A percentile compares a stretch with the other conserved stretches of the same genome.
These are phyloP conservation scores for Cataglyphis hispanica DNA, from an alignment of 1,140 invertebrate genomes.

Conservation along the genomic window DNA sequence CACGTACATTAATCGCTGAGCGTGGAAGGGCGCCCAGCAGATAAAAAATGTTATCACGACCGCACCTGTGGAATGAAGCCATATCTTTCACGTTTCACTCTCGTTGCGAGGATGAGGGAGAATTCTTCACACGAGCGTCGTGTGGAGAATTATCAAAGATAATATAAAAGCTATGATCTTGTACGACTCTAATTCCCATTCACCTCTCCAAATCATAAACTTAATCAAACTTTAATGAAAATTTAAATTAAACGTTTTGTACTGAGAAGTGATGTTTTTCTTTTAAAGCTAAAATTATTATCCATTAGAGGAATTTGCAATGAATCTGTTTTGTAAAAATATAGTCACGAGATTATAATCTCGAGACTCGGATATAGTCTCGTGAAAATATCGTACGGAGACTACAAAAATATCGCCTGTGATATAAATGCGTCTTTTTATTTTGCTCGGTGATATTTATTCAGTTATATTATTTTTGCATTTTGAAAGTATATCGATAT, in stretches of 20 bases:
- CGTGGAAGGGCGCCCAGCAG: conserved; percentile 98
- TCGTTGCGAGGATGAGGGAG: not conserved
- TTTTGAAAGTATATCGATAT: not conserved
- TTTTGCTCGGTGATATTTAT: not conserved
- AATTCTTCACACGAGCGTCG: not conserved
- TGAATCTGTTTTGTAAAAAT: not conserved
- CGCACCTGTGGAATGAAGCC: conserved; percentile 91
- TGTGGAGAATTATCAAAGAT: not conserved
- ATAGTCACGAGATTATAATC: too few species aligned
- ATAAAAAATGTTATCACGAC: conserved; percentile 98
- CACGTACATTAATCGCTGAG: conserved; percentile 93
- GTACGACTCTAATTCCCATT: not conserved
- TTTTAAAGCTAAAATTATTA: not conserved
- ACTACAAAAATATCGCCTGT: not conserved
- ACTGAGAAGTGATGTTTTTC: not conserved
- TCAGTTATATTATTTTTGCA: not conserved
- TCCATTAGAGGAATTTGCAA: not conserved
- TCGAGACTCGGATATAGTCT: too few species aligned
- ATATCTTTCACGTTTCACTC: conserved; percentile 36
- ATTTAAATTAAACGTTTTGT: not conserved
- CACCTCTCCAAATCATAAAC: not conserved
- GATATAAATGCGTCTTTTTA: not conserved
- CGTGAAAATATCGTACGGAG: too few species aligned
- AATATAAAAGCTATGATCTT: not conserved
- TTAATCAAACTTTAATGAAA: not conserved